Evolutionary conservation across 2,888 invertebrate genomes (phyloP), one percentile per base, ranked within the genome.

Genomic region (Doris montereyensis): DNA sequence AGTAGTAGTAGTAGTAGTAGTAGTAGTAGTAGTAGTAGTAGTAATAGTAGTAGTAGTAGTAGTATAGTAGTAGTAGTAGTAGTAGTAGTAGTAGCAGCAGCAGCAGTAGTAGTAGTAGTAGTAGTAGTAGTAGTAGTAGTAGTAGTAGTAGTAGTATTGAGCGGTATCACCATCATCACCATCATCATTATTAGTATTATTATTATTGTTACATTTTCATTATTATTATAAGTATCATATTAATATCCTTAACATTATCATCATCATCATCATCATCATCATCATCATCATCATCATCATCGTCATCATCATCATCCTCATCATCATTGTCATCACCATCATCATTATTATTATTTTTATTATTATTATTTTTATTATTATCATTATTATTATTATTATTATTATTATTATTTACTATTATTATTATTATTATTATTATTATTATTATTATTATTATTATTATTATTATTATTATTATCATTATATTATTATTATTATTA

Each of bases 11-110:
- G 79, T 79, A 79, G 79, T 79, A 79, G 79, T 79, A 79, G 79
- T 67, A 79, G 79, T 68, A 79, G 79, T 79, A 79, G 79, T 79
- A 79, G 79, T 79, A 79, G 79, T 79, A 78, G 79, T 79, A 79
- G 79, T 79, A 79, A 78, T 79, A 79, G 79, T 62, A 62, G 62
- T 62, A 62, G 62, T 62, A 62, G 62, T 62, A 62, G 62, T 62
- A 62, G 62, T 62, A 62, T 62, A 62, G 62, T 62, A 62, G 62
- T 62, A 62, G 62, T 62, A 62, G 62, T 62, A 62, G 62, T 79
- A 79, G 79, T 79, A 79, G 79, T 79, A 79, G 79, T 79, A 79
- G 77, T 79, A 79, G 62, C n/a, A 62, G 62, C n/a, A 62, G 62
- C 21, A 62, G 62, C 21, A 62, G 62, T 62, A 41, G 52, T 41